Conservation (phyloP, 2,888 invertebrate genomes). For the Diaprepes abbreviatus region DNA sequence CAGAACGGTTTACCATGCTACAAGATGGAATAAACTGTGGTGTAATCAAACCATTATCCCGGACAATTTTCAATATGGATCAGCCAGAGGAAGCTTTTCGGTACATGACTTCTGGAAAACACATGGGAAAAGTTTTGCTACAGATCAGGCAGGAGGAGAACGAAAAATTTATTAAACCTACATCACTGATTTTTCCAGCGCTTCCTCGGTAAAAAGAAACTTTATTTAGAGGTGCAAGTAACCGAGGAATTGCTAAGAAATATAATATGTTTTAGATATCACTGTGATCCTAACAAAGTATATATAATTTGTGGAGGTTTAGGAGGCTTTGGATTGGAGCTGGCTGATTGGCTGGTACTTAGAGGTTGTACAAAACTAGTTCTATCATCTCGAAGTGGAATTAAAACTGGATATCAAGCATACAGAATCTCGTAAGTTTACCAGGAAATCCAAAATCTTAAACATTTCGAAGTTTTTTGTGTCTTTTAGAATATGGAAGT, state of each 20-base stretch:
- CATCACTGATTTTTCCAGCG: background rate
- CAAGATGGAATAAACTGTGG: slow-evolving; percentile 65
- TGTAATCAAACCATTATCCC: slow-evolving; percentile 77
- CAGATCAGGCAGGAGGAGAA: slow-evolving; percentile 61
- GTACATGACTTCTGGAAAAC: slow-evolving; percentile 77
- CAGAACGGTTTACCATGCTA: slow-evolving; percentile 11
- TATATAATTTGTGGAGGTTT: too few species aligned
- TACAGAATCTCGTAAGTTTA: too few species aligned
- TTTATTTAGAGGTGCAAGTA: background rate
- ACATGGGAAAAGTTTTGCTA: slow-evolving; percentile 80
- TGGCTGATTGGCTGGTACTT: slow-evolving; percentile 87
- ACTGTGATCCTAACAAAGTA: slow-evolving; percentile 68
- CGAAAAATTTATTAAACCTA: background rate
- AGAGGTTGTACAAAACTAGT: slow-evolving; percentile 85
- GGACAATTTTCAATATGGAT: slow-evolving; percentile 74
- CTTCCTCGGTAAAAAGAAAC: slow-evolving; percentile 18
- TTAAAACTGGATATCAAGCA: too few species aligned
- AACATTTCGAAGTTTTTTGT: slow-evolving; percentile 22
- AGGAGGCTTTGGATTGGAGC: too few species aligned
- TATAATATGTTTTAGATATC: slow-evolving; percentile 67
- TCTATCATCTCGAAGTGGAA: too few species aligned
- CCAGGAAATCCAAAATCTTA: background rate
- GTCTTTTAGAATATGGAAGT: too few species aligned
- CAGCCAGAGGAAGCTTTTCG: too few species aligned
- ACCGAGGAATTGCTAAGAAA: too few species aligned